Evolutionary conservation across 2,888 invertebrate genomes (phyloP).

Genomic region (Idaea aversata): DNA sequence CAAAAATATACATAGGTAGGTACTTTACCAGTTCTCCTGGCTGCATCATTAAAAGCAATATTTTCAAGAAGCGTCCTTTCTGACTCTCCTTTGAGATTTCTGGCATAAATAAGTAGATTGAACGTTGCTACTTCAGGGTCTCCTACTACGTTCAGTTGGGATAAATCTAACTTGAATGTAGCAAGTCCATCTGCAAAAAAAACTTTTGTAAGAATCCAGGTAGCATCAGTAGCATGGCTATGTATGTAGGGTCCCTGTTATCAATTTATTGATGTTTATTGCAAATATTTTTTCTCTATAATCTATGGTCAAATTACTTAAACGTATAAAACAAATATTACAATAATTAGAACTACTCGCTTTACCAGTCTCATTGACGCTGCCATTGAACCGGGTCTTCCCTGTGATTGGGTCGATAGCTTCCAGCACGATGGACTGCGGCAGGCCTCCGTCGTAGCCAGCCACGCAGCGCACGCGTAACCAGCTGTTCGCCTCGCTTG

Average conservation of each 20-base stretch:
- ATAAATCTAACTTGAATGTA: constrained; percentile 78
- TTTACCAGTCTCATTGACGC: constrained; percentile 76
- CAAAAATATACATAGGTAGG: background rate
- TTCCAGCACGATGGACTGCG: constrained; percentile 91
- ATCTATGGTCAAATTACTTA: too few relatives aligned
- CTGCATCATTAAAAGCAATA: constrained; percentile 92
- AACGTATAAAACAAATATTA: background rate
- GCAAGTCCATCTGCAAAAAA: constrained; percentile 61
- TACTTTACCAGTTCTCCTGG: constrained; percentile 87
- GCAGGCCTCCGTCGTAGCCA: constrained; percentile 94
- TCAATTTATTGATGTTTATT: too few relatives aligned
- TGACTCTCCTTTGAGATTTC: constrained; percentile 91
- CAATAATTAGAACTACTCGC: background rate
- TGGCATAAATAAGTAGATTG: constrained; percentile 89
- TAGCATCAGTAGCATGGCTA: background rate
- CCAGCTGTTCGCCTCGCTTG: constrained; percentile 66
- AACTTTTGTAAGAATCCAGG: constrained; percentile 3
- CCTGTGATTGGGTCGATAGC: constrained; percentile 88
- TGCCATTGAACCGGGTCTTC: constrained; percentile 85
- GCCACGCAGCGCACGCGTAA: constrained; percentile 91
- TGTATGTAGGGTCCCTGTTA: background rate
- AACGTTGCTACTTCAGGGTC: constrained; percentile 80
- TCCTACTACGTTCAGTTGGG: constrained; percentile 79
- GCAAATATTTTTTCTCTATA: too few relatives aligned
- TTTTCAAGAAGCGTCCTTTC: constrained; percentile 91